phyloP scores from a whole-genome alignment of 2,888 invertebrate species.

The Trissolcus japonicus region DNA sequence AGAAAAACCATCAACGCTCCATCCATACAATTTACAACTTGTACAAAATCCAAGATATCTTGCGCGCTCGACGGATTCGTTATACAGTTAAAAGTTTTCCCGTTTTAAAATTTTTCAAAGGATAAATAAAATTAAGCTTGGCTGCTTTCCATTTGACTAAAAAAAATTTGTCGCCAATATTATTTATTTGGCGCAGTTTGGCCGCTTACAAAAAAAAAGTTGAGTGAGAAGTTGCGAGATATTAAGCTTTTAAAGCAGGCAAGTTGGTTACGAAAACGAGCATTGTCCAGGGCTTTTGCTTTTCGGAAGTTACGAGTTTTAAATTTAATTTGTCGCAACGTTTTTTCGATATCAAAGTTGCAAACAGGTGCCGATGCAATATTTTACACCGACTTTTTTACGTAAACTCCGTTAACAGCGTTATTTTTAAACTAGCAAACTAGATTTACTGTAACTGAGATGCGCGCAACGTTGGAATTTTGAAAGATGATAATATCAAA shows the following conservation, averaged over 20 bases:
- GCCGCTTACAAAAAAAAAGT: slow-evolving; percentile 14
- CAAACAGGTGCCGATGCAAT: slow-evolving; percentile 17
- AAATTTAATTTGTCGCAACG: slow-evolving; percentile 16
- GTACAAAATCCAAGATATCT: too few species aligned
- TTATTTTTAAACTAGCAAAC: slow-evolving; percentile 11
- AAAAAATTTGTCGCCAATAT: slow-evolving; percentile 15
- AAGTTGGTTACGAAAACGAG: slow-evolving; percentile 18
- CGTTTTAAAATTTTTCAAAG: too few species aligned
- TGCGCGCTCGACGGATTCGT: too few species aligned
- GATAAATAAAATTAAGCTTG: slow-evolving; percentile 1
- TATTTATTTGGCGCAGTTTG: slow-evolving; percentile 18
- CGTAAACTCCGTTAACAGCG: neutral
- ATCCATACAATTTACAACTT: too few species aligned
- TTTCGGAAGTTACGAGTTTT: slow-evolving; percentile 25
- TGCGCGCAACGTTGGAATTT: neutral
- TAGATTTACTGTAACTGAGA: slow-evolving; percentile 3
- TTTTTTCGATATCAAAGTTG: slow-evolving; percentile 24
- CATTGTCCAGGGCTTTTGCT: slow-evolving; percentile 25
- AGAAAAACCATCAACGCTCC: too few species aligned
- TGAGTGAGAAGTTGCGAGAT: slow-evolving; percentile 27
- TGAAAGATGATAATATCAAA: neutral
- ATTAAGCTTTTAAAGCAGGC: slow-evolving; percentile 21
- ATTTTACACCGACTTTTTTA: slow-evolving; percentile 19
- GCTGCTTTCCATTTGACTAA: too few species aligned
- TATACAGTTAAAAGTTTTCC: too few species aligned